Conservation (phyloP, 2,113 vertebrate species). For the Salvelinus fontinalis region DNA sequence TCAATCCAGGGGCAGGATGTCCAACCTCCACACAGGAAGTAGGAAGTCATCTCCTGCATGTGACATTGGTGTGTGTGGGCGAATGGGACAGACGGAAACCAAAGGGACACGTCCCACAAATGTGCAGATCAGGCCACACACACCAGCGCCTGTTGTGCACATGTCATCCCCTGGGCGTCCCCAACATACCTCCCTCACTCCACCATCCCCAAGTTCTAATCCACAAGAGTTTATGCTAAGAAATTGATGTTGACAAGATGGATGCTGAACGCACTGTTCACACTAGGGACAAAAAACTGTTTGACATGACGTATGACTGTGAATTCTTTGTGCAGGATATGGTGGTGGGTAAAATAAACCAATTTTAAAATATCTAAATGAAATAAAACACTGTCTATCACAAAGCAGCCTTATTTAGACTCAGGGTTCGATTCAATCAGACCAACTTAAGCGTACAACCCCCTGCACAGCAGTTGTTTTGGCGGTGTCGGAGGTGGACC, state of each 20-base stretch:
- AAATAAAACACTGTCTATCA: too few relatives aligned
- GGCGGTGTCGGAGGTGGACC: too few relatives aligned
- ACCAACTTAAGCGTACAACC: too few relatives aligned
- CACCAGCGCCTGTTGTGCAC: background rate
- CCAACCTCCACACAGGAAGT: background rate
- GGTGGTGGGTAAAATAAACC: too few relatives aligned
- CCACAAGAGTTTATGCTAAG: background rate
- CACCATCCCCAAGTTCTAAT: background rate
- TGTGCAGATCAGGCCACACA: constrained; percentile 2
- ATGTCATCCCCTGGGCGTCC: background rate
- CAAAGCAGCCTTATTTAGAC: too few relatives aligned
- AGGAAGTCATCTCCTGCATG: background rate
- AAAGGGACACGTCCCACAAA: background rate
- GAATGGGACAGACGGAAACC: background rate
- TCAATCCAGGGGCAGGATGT: constrained; percentile 1
- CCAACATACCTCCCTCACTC: background rate
- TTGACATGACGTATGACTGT: too few relatives aligned
- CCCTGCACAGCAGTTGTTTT: too few relatives aligned
- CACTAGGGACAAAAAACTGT: too few relatives aligned
- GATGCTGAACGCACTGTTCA: background rate
- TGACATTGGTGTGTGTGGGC: background rate
- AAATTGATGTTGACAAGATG: background rate
- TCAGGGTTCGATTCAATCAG: too few relatives aligned
- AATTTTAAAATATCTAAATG: too few relatives aligned
- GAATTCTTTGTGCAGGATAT: too few relatives aligned